Evolutionary conservation across 2,113 vertebrate genomes (phyloP).

Genomic region (Cochlearius cochlearius): DNA sequence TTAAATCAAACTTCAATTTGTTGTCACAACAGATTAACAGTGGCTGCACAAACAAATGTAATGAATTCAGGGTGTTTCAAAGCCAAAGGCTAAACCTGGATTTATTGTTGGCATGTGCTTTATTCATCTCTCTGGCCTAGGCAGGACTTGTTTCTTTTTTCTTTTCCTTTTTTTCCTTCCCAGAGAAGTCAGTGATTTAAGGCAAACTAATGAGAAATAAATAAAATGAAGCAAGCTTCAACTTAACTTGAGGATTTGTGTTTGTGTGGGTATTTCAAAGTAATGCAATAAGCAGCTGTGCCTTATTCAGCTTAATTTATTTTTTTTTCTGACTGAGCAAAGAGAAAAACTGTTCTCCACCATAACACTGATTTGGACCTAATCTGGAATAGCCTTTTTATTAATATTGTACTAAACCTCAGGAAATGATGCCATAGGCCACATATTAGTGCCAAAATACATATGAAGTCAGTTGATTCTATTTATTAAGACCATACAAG

Average conservation of each 20-base stretch:
- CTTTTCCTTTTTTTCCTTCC: background rate
- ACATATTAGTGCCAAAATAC: slow-evolving; percentile 76
- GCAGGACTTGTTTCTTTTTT: background rate
- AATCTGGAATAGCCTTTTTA: slow-evolving; percentile 70
- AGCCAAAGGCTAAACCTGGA: slow-evolving; percentile 64
- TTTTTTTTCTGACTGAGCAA: slow-evolving; percentile 41
- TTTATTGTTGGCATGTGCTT: slow-evolving; percentile 39
- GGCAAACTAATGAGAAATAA: slow-evolving; percentile 33
- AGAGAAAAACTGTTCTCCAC: slow-evolving; percentile 42
- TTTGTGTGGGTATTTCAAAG: slow-evolving; percentile 22
- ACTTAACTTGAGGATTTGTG: slow-evolving; percentile 14
- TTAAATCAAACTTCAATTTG: slow-evolving; percentile 73
- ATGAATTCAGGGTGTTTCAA: slow-evolving; percentile 62
- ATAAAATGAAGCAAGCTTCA: slow-evolving; percentile 33
- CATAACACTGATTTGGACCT: slow-evolving; percentile 38
- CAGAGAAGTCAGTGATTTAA: slow-evolving; percentile 31
- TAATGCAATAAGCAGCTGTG: slow-evolving; percentile 25
- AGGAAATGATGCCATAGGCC: slow-evolving; percentile 78
- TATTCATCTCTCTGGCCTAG: background rate
- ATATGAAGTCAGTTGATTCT: slow-evolving; percentile 72
- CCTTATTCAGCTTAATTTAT: background rate
- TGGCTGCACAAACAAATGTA: slow-evolving; percentile 58
- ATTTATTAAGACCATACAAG: slow-evolving; percentile 77
- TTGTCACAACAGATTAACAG: slow-evolving; percentile 68
- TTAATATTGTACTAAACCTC: slow-evolving; percentile 74